Evolutionary conservation across 2,888 invertebrate species (phyloP), one percentile per base, ranked within the genome.

Genomic region (Mycogona germanica): DNA sequence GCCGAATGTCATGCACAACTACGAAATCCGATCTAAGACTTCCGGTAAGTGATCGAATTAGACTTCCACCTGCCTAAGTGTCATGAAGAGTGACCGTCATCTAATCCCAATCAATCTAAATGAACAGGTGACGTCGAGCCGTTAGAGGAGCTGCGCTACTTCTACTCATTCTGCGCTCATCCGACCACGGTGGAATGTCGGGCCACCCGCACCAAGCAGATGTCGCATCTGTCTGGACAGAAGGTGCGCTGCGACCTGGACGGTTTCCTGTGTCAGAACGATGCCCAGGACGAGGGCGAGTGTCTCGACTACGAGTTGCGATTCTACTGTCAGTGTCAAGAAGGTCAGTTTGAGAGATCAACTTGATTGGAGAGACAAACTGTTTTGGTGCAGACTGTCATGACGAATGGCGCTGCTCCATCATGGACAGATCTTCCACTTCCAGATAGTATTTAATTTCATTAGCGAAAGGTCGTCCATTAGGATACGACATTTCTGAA

Each of bases 131-230:
- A 59, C 2, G 45, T 59, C 2, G 55, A 58, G 17, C 55, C 58
- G 35, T 60, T 65, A 25, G 62, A 60, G 12, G 60, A 62, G 12
- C 64, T 68, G 29, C 55, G 61, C 14, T 32, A 55, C 12, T 60
- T 55, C 9, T 57, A 58, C 40, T 38, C 54, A 2, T 62, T 62
- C 41, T 62, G 62, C 38, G 54, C 60, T 7, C 50, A 56, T 30
- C 53, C 68, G 4, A 46, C 54, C 3, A 53, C 60, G n/a, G 58
- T 60, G 3, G 63, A 67, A 51, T 70, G 70, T 51, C 61, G 67
- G 6, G 62, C 64, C 14, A 62, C 66, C 9, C 64, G 63, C 2
- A 61, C 61, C 1, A 59, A 59, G 29, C 58, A 55, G 1, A 57
- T 61, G 19, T 59, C 62, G 3, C 58, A 59, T 21, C 59, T 62